These are phyloP conservation scores for Chymomyza costata DNA, from an alignment of 1,140 invertebrate genomes.

Conservation along the genomic window DNA sequence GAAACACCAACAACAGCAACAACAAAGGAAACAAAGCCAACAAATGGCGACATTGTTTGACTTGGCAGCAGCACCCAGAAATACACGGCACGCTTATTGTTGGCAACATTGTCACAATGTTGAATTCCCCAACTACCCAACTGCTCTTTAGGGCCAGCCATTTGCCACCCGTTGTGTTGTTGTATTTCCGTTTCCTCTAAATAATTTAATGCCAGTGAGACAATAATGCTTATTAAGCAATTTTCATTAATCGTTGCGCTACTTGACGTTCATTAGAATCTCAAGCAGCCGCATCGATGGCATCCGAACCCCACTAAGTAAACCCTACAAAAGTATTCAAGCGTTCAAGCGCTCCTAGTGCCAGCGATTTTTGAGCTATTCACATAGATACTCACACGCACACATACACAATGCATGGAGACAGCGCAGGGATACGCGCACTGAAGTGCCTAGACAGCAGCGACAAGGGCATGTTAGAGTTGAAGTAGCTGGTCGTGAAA, in stretches of 20 bases:
- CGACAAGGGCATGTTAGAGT: conserved; percentile 31
- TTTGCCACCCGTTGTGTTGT: no score
- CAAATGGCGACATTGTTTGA: conserved; percentile 38
- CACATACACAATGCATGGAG: no score
- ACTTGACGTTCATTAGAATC: conserved; percentile 65
- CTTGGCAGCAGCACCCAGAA: conserved; percentile 15
- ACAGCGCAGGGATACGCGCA: no score
- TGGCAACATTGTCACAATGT: conserved; percentile 11
- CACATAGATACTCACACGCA: no score
- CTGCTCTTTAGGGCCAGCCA: conserved; percentile 17
- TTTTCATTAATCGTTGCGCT: conserved; percentile 66
- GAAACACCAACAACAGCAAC: no score
- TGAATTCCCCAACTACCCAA: no score
- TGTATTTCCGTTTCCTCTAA: conserved; percentile 46
- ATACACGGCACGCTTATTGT: background rate
- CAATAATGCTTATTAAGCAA: conserved; percentile 73
- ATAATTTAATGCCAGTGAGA: conserved; percentile 70
- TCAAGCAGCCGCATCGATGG: background rate
- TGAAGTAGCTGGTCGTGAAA: conserved; percentile 41
- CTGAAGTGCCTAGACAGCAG: conserved; percentile 11
- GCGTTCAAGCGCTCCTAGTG: no score
- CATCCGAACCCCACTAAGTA: background rate
- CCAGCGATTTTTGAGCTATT: no score
- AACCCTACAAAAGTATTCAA: no score
- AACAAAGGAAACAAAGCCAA: conserved; percentile 40